Base-by-base conservation (phyloP, 2,113 vertebrate genomes). In the Nanorana parkeri region DNA sequence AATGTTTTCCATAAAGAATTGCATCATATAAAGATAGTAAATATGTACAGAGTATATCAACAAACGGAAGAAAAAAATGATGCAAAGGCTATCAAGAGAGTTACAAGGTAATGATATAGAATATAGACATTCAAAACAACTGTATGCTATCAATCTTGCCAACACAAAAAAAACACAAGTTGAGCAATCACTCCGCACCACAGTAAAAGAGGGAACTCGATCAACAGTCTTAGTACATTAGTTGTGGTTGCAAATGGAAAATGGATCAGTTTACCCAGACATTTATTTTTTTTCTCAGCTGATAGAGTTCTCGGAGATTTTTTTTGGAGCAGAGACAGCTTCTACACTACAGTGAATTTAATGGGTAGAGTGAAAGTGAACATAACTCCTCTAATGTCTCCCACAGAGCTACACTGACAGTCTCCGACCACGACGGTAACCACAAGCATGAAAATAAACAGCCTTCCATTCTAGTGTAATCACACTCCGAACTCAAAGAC, bases 371-470 rank as follows among this genome's bases (percentile, higher is more conserved):
- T 55, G 79, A 87, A 85, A 85, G 86, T 71, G 78, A 83, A 85
- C 77, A 81, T 68, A 47, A 78, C 81, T 85, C 52, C 80, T 54
- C 54, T 75, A 73, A 47, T 20, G 16, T 76, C 74, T 71, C 84
- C 78, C 78, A 87, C 85, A 89, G 89, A 87, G 84, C 68, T 66
- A 20, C 75, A 84, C 79, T 90, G 86, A 86, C 84, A 86, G 69
- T 84, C 78, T 73, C 81, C 0, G 29, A 88, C 87, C 87, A 86
- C 79, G 84, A 88, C 85, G 84, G 32, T 74, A 74, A 81, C 68
- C 79, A 86, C 85, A 88, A 87, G 83, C 88, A 87, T 83, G 86
- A 73, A 86, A 86, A 85, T 83, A 86, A 76, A 88, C 73, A 88
- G 74, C 80, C 89, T 87, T 84, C 84, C 85, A 84, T 88, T 83